These are phyloP conservation scores for Pedionomus torquatus DNA, from an alignment of 2,113 vertebrate species.

Conservation along the genomic window DNA sequence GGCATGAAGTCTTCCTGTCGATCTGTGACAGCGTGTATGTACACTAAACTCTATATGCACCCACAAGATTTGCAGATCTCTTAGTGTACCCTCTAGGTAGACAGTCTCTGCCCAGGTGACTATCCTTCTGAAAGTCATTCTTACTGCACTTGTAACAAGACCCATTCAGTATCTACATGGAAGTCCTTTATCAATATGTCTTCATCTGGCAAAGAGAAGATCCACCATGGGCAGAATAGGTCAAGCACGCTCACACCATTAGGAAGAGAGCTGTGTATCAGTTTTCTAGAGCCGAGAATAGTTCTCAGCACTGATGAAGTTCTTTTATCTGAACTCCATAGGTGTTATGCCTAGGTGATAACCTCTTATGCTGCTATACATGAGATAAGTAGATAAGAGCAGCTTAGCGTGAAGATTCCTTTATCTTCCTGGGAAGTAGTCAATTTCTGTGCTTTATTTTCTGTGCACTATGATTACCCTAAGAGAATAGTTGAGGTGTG, in stretches of 20 bases:
- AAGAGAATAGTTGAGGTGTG: background rate
- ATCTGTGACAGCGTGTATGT: background rate
- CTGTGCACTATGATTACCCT: background rate
- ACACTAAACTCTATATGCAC: background rate
- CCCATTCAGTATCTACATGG: background rate
- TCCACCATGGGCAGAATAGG: background rate
- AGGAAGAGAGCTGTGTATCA: background rate
- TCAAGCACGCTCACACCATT: background rate
- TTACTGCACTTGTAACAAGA: background rate
- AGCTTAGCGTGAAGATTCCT: background rate
- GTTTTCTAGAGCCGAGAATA: background rate
- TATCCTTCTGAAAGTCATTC: background rate
- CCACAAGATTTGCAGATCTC: background rate
- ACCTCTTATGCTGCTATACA: background rate
- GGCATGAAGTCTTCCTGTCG: background rate
- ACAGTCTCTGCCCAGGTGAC: background rate
- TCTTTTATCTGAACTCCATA: background rate
- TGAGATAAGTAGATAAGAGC: background rate
- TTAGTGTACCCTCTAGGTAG: background rate
- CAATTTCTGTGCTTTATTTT: background rate
- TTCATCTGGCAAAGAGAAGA: background rate
- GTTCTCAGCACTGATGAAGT: background rate
- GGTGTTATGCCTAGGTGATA: background rate
- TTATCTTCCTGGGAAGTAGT: background rate
- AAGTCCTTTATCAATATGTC: background rate